These are phyloP conservation scores for Baronia brevicornis DNA, from an alignment of 2,888 invertebrate species.

Conservation along the genomic window DNA sequence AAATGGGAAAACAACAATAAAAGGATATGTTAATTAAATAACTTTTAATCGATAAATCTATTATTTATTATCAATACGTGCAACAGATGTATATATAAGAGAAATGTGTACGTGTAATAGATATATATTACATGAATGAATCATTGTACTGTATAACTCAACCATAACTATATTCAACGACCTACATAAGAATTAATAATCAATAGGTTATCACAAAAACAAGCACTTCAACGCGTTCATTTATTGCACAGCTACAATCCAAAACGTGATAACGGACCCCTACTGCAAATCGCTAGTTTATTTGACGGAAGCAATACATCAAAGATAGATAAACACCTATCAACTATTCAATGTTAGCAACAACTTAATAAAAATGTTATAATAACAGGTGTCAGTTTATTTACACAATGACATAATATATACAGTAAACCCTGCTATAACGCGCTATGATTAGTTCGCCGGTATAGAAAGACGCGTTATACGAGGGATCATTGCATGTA, in stretches of 20 bases:
- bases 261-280: slow-evolving; percentile 43
- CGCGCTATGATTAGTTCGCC: slow-evolving; percentile 13
- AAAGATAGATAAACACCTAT: slow-evolving; percentile 47
- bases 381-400: slow-evolving; percentile 33
- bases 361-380: slow-evolving; percentile 31
- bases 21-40: slow-evolving; percentile 11
- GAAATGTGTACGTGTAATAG: slow-evolving; percentile 12
- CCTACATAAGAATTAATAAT: slow-evolving; percentile 42
- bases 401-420: slow-evolving; percentile 25
- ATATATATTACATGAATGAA: slow-evolving; percentile 26
- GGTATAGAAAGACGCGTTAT: no score
- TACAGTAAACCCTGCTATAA: slow-evolving; percentile 36
- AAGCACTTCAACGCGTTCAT: slow-evolving; percentile 56
- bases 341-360: slow-evolving; percentile 41
- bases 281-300: slow-evolving; percentile 43
- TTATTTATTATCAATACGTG: slow-evolving; percentile 25
- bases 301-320: slow-evolving; percentile 56
- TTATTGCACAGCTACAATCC: slow-evolving; percentile 43
- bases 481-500: no score
- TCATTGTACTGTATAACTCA: slow-evolving; percentile 28
- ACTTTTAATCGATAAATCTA: slow-evolving; percentile 14
- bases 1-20: slow-evolving; percentile 11
- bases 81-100: slow-evolving; percentile 17
- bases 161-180: slow-evolving; percentile 27
- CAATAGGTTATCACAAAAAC: slow-evolving; percentile 53